Base-by-base conservation (phyloP, 2,888 invertebrate genomes). In the Mechanitis mazaeus region DNA sequence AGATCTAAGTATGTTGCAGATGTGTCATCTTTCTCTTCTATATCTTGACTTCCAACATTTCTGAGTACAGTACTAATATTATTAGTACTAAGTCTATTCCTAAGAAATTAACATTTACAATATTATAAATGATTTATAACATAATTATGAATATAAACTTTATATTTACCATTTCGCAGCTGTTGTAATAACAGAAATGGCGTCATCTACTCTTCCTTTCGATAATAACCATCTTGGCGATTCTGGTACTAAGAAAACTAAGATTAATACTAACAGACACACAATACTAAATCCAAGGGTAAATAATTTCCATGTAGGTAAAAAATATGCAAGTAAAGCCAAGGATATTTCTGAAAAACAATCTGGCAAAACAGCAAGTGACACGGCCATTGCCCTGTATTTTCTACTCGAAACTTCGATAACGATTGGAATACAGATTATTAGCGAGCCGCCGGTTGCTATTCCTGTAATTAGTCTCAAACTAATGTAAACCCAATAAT, bases 371-470 rank as follows among this genome's bases (percentile, higher is more conserved):
- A 78, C 63, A 3, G 69, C 61, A 2, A 71, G 54, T 2, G 75
- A 69, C 31, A 76, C 79, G 35, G 75, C 78, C 0, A 73, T 55
- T 55, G 91, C 91, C 47, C 91, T 84, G 33, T 85, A 76, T 54
- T 80, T 77, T 0, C 83, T 80, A 1, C 93, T 93, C 47, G 92
- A 85, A 7, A 92, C 78, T 76, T 94, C 94, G 84, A 93, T 91
- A 1, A 91, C 83, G 9, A 92, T 80, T 0, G 85, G 80, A 38
- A 78, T 61, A 12, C 78, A 75, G 3, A 78, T 68, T 12, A 94
- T 92, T 91, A 95, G 93, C 0, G 93, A 93, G 7, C 95, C 96
- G 53, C 95, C 95, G 4, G 94, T 94, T 1, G 94, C 93, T 50
- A 94, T 76, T 0, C 94, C 95, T 7, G 92, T 91, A 12, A 94